Base-by-base conservation (phyloP, 2,888 invertebrate species). In the Sisyra terminalis region DNA sequence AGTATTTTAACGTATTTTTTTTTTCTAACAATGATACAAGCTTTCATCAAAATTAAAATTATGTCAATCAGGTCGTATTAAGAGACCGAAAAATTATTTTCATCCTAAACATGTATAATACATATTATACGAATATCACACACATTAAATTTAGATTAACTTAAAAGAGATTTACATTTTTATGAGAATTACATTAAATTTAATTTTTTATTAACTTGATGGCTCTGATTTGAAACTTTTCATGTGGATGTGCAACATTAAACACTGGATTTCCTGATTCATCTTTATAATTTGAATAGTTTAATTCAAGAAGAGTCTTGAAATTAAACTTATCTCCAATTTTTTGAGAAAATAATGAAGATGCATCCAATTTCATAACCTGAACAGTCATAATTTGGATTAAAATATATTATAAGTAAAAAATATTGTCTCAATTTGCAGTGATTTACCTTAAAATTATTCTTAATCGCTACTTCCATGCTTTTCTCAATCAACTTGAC, bases 351-450 rank as follows among this genome's bases (percentile, higher is more conserved):
- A 71, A 86, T 2, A 75, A 69, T 14, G 86, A 84, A 0, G 86
- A 86, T 1, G 86, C 84, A 55, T 86, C 86, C 13, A 78, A 79
- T 61, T 85, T 86, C 52, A 86, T 71, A 16, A 86, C 55, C 79
- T 83, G 65, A 37, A 37, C 17, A 35, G n/a, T 3, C 18, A 10
- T 16, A 18, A 29, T 38, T 17, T 15, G 10, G 18, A 32, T 3
- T 10, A 16, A 17, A 10, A 10, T 35, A 34, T 40, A 11, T 41
- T 9, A 40, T 40, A 4, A 6, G 10, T 15, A 17, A 13, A 41
- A 31, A 42, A 13, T 16, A 34, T 42, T 32, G 8, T 6, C 24
- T 24, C n/a, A n/a, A n/a, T n/a, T n/a, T n/a, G n/a, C n/a, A 24
- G 3, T 24, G 7, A 7, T 24, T 50, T 57, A 83, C 84, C 71